phyloP scores from a whole-genome alignment of 2,888 invertebrate species.

The Glaucopsyche alexis region DNA sequence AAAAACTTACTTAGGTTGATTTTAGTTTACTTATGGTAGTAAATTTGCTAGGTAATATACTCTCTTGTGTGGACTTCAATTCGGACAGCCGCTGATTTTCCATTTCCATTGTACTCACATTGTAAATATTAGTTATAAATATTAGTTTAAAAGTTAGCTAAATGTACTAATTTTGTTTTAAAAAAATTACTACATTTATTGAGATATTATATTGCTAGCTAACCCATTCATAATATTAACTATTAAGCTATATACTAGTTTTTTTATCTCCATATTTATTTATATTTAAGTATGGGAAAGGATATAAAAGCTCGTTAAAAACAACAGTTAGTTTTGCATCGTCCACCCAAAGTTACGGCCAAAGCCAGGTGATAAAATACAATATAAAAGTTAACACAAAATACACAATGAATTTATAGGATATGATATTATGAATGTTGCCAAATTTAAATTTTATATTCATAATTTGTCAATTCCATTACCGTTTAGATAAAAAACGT shows the following conservation, averaged over 20 bases:
- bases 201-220: background rate
- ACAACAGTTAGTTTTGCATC: constrained; percentile 4
- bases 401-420: constrained; percentile 1
- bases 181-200: too few relatives aligned
- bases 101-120: background rate
- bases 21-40: too few relatives aligned
- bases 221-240: background rate
- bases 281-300: background rate
- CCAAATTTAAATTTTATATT: constrained; percentile 1
- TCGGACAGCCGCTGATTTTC: background rate
- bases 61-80: background rate
- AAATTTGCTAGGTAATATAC: too few relatives aligned
- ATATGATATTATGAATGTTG: constrained; percentile 4
- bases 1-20: too few relatives aligned
- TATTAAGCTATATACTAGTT: background rate
- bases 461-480: constrained; percentile 25
- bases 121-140: too few relatives aligned
- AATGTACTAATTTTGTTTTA: too few relatives aligned
- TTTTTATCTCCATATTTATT: background rate
- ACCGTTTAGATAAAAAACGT: constrained; percentile 25
- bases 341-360: background rate
- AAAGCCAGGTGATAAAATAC: background rate
- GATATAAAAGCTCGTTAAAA: background rate
- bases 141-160: too few relatives aligned
- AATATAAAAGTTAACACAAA: background rate